Evolutionary conservation across 2,113 vertebrate species (phyloP).

Genomic region (Dicrurus megarhynchus): DNA sequence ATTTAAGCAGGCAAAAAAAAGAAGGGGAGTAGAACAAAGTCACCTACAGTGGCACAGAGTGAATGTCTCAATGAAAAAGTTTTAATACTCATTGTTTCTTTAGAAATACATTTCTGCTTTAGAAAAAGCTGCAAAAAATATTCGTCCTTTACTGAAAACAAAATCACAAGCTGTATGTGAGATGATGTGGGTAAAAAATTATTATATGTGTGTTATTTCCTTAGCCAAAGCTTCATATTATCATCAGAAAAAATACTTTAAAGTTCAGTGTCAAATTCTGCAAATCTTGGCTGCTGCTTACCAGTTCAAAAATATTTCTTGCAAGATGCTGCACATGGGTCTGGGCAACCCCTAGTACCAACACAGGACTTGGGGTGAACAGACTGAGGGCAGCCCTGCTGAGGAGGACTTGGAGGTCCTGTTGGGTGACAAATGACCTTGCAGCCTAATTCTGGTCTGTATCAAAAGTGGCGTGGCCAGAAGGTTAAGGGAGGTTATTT

Average conservation of each 20-base stretch:
- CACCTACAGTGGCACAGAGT: neutral
- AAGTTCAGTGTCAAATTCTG: neutral
- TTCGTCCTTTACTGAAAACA: neutral
- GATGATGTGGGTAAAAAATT: neutral
- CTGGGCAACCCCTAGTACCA: neutral
- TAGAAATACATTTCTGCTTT: neutral
- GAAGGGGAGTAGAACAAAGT: constrained; percentile 2
- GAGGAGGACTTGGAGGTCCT: neutral
- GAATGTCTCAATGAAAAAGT: neutral
- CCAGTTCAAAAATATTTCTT: neutral
- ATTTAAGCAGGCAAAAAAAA: constrained; percentile 45
- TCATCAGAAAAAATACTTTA: neutral
- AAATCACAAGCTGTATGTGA: neutral
- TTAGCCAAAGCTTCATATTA: neutral
- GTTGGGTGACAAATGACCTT: neutral
- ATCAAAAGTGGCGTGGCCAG: accelerated
- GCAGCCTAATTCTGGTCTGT: neutral
- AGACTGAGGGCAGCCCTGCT: neutral
- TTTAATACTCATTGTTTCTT: neutral
- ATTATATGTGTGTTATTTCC: neutral
- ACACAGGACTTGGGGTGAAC: neutral
- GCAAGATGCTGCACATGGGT: neutral
- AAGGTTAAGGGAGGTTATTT: neutral
- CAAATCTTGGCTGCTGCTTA: neutral
- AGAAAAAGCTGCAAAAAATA: neutral